Conservation (phyloP, 2,113 vertebrate species). For the Heteronetta atricapilla region DNA sequence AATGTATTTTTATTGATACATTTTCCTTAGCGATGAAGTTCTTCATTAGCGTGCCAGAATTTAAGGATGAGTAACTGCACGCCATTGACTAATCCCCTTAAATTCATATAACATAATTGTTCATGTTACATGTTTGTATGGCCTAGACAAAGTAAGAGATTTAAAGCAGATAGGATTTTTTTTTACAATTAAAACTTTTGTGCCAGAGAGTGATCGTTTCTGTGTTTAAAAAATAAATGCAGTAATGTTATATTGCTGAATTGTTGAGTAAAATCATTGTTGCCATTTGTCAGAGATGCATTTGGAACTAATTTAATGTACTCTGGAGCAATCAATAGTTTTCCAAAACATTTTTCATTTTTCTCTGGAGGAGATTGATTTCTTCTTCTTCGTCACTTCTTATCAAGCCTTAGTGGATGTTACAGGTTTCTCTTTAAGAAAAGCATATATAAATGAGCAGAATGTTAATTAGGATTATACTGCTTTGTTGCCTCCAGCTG, state of each 20-base stretch:
- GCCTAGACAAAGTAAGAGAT: background rate
- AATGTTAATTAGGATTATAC: conserved; percentile 12
- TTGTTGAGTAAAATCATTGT: background rate
- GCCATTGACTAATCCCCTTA: background rate
- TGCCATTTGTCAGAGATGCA: background rate
- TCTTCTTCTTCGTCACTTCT: background rate
- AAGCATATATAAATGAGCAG: background rate
- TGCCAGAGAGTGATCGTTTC: background rate
- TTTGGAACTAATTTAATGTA: background rate
- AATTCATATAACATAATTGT: background rate
- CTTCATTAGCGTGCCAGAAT: background rate
- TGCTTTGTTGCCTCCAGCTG: background rate
- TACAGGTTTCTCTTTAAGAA: conserved; percentile 25
- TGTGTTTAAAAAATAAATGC: background rate
- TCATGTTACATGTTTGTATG: background rate
- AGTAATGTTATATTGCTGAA: background rate
- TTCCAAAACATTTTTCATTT: background rate
- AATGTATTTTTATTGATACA: background rate
- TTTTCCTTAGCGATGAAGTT: background rate
- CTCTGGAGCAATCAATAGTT: background rate
- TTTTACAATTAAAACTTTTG: background rate
- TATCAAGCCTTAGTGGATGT: background rate
- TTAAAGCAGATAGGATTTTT: background rate
- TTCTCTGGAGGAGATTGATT: background rate
- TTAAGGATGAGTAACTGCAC: background rate